Conservation (phyloP, 2,797 vertebrate genomes). For the Parauchenoglanis punctatus region DNA sequence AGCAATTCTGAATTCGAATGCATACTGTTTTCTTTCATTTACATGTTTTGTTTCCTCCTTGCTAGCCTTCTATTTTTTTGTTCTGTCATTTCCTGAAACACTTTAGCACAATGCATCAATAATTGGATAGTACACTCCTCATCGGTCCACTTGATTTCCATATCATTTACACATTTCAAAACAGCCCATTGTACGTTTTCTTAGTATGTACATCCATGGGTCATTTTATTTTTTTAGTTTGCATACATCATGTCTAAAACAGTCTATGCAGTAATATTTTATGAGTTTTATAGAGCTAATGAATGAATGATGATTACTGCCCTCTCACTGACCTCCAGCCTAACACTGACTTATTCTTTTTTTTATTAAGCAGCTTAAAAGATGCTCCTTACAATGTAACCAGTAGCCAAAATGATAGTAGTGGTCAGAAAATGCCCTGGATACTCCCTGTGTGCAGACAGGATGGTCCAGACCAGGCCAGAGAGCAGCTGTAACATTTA, state of each 20-base stretch:
- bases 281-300: background rate
- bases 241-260: background rate
- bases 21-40: background rate
- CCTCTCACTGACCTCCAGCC: background rate
- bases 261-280: background rate
- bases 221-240: background rate
- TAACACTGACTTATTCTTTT: background rate
- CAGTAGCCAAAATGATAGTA: background rate
- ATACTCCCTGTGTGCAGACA: background rate
- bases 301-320: background rate
- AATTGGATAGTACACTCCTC: background rate
- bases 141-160: background rate
- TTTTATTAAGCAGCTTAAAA: background rate
- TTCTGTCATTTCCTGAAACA: background rate
- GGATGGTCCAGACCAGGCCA: background rate
- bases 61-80: background rate
- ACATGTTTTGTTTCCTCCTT: background rate
- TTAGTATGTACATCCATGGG: background rate
- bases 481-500: slow-evolving; percentile 5
- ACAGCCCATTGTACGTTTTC: background rate
- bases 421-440: background rate
- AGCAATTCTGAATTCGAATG: background rate
- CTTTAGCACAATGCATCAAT: background rate
- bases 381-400: background rate
- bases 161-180: background rate